A percentile compares a stretch with the other conserved stretches of the same genome.
phyloP scores from a whole-genome alignment of 2,113 vertebrate genomes.

The Chrysochloris asiatica region DNA sequence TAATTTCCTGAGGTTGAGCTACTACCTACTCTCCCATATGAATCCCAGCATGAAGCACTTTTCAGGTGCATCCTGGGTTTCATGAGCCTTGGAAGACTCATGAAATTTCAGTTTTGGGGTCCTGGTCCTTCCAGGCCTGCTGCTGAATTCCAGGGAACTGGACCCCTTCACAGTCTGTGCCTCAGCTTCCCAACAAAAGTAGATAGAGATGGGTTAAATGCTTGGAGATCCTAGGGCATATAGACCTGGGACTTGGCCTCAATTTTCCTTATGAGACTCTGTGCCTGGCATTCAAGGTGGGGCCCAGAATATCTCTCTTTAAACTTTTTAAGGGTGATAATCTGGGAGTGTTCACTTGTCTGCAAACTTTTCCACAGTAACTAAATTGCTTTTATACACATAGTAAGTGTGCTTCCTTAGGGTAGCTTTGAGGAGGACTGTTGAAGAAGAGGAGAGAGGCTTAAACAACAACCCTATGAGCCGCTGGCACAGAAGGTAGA shows the following conservation, averaged over 20 bases:
- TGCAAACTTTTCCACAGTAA: constrained; percentile 27
- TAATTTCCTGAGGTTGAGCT: neutral
- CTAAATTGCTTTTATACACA: constrained; percentile 25
- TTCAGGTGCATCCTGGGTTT: neutral
- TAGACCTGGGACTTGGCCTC: neutral
- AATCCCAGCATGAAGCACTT: neutral
- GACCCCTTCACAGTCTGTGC: neutral
- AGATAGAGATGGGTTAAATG: neutral
- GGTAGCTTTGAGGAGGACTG: constrained; percentile 6
- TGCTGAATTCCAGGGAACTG: neutral
- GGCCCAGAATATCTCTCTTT: neutral
- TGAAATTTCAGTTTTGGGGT: no score
- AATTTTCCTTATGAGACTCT: neutral
- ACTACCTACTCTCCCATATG: neutral
- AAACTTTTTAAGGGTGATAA: neutral
- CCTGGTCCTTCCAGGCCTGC: neutral
- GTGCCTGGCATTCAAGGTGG: neutral
- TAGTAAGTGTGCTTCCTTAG: neutral
- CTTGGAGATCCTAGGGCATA: neutral
- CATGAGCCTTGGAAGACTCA: neutral
- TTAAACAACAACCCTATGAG: constrained; percentile 1
- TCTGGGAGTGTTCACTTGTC: neutral
- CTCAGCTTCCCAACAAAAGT: constrained; percentile 19
- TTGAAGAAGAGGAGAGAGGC: neutral
- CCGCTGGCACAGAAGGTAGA: neutral